A percentile compares a stretch with the other conserved stretches of the same genome.
These are phyloP conservation scores for Parasteatoda tepidariorum DNA, from an alignment of 1,140 invertebrate species.

Conservation along the genomic window DNA sequence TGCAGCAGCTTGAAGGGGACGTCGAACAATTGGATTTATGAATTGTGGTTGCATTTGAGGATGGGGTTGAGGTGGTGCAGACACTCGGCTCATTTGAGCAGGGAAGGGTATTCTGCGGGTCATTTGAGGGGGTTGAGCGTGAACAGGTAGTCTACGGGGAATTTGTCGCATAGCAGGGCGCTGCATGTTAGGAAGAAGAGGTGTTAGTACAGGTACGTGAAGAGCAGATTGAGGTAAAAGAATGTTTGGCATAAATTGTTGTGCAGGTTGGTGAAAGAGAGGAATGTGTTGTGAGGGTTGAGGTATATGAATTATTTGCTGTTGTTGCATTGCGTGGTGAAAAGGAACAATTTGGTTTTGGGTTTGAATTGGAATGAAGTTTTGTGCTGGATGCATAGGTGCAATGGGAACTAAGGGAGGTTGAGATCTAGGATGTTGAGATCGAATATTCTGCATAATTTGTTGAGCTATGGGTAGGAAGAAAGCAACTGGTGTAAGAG, in stretches of 20 bases:
- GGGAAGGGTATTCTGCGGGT: conserved; percentile 23
- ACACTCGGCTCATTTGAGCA: conserved; percentile 13
- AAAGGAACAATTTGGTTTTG: conserved; percentile 28
- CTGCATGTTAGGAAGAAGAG: conserved; percentile 38
- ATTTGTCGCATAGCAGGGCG: conserved; percentile 32
- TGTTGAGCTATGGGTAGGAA: conserved; percentile 53
- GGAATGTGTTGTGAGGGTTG: conserved; percentile 12
- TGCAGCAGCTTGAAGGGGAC: conserved; percentile 9
- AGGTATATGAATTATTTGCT: conserved; percentile 21
- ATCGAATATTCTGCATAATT: conserved; percentile 52
- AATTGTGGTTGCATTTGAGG: neutral
- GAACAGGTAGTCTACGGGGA: conserved; percentile 45
- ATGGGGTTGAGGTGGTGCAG: conserved; percentile 10
- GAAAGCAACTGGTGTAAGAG: conserved; percentile 53
- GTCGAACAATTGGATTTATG: conserved; percentile 7
- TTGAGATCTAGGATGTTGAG: conserved; percentile 22
- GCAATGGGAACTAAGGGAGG: conserved; percentile 34
- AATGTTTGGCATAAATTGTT: conserved; percentile 46
- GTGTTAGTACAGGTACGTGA: conserved; percentile 43
- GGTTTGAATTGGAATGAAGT: conserved; percentile 39
- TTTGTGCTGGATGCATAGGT: conserved; percentile 30
- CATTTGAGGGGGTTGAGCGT: conserved; percentile 20
- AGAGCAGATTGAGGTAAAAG: conserved; percentile 27
- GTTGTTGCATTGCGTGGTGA: conserved; percentile 33
- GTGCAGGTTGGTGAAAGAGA: conserved; percentile 6